Evolutionary conservation across 2,797 vertebrate genomes (phyloP).

Genomic region (Buceros bicornis): DNA sequence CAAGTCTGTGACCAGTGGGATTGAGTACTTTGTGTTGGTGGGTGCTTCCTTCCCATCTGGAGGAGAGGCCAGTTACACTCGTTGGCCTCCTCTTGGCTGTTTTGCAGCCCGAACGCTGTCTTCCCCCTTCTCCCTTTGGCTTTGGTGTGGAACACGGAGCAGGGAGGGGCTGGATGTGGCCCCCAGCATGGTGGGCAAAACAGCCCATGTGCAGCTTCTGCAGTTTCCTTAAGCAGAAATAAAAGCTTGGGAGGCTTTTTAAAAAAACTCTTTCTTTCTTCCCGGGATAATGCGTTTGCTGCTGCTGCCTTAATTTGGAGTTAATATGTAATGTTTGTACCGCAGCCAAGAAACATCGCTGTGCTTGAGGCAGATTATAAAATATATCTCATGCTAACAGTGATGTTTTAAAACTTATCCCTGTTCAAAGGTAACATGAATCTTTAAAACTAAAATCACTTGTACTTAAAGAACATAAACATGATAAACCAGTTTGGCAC

Average conservation of each 20-base stretch:
- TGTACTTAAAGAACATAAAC: slow-evolving; percentile 62
- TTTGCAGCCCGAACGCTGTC: background rate
- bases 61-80: background rate
- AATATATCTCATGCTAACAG: slow-evolving; percentile 49
- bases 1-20: background rate
- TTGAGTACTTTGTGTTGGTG: background rate
- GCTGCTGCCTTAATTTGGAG: slow-evolving; percentile 71
- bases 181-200: accelerated
- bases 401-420: slow-evolving; percentile 57
- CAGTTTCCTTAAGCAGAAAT: slow-evolving; percentile 45
- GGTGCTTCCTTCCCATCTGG: background rate
- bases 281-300: slow-evolving; percentile 51
- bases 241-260: slow-evolving; percentile 9
- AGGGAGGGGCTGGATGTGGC: background rate
- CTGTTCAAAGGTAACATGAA: slow-evolving; percentile 65
- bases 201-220: background rate
- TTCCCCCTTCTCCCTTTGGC: background rate
- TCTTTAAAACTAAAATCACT: slow-evolving; percentile 65
- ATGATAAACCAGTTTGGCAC: slow-evolving; percentile 65
- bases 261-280: background rate
- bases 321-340: slow-evolving; percentile 71
- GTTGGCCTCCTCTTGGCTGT: background rate
- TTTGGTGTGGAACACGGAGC: background rate
- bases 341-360: slow-evolving; percentile 32
- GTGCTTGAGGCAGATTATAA: slow-evolving; percentile 49